Base-by-base conservation (phyloP, 2,888 invertebrate species). In the Gryllus longicercus region DNA sequence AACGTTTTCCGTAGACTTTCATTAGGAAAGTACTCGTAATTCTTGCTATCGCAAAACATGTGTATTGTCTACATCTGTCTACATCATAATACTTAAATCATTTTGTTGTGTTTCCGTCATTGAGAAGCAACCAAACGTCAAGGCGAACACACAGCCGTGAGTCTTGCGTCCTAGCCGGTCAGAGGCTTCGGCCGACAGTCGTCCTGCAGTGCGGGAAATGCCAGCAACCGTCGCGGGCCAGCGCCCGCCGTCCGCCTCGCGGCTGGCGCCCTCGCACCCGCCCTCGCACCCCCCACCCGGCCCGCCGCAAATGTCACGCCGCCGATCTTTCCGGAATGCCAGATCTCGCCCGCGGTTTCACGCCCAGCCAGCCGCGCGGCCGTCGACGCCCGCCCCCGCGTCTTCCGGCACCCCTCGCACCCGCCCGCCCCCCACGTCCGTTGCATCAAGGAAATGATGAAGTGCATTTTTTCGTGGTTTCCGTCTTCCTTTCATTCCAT, bases 301-400 rank as follows among this genome's bases (percentile, higher is more conserved):
- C 0, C 38, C 38, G 38, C 38, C 38, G 38, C 38, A 63, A 63
- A 63, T 63, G 63, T 63, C 63, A 63, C 16, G n/a, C 63, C n/a
- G 16, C n/a, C 63, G 63, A 63, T 63, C 63, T 63, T 63, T 63
- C 63, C 16, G 63, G 63, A 63, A 63, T 63, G 63, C 63, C 63
- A 63, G n/a, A 63, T 14, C 63, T n/a, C 63, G 63, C 63, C 16
- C 63, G 63, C 63, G 63, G 63, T 63, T 63, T 63, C 63, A 63
- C 63, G n/a, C 63, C 63, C 63, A 38, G 38, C 38, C 38, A 38
- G 5, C 38, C 38, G 38, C 38, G 38, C 38, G 38, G 38, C 38
- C 38, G 38, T 38, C 38, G 8, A 38, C 38, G 38, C 2, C 2
- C 25, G 25, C 25, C 25, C 25, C 0, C 25, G 0, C 4, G 25